Base-by-base conservation (phyloP, 2,113 vertebrate genomes). In the Thamnaconus septentrionalis region DNA sequence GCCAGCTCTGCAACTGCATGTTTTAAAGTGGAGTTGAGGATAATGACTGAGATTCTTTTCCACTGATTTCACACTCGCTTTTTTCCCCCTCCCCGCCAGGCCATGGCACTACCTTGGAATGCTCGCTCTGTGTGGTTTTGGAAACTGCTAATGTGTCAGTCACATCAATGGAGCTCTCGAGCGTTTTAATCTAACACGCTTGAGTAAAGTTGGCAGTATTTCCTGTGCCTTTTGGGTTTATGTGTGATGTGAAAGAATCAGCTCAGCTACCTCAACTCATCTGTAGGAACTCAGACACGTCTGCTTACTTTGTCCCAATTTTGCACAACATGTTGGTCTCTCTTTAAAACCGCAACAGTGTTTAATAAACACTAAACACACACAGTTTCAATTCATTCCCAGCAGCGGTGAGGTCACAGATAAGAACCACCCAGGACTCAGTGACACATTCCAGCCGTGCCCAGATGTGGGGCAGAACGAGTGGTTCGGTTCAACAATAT, bases 181-280 rank as follows among this genome's bases (percentile, higher is more conserved):
- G 66, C 78, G 67, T 73, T 73, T 81, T 74, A 50, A 79, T 78
- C 82, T 80, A 68, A 80, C 81, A 81, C 51, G 57, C 80, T 64
- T 75, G 41, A 56, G 58, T 41, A 53, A 63, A 76, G 56, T 66
- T 76, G 61, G 59, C 69, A 31, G 58, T 40, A 3, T 48, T 53
- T 3, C 57, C 10, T 83, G 72, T 78, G 71, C 76, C 64, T 58
- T 69, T 79, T 83, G 76, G 81, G 74, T 18, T 3, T 43, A 59
- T 49, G 11, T 49, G 48, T 49, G 59, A 51, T 50, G 3, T 0
- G 41, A 76, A 59, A 57, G 42, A 69, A 60, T 73, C 68, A 48
- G 12, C 59, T 63, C 9, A 50, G 57, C 53, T 45, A 50, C 8
- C 52, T 75, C 71, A 49, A 56, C 62, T 52, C 5, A 31, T 46